A percentile compares a stretch with the other conserved stretches of the same genome.
phyloP scores from a whole-genome alignment of 2,888 invertebrate species.

The Alentia gelatinosa region DNA sequence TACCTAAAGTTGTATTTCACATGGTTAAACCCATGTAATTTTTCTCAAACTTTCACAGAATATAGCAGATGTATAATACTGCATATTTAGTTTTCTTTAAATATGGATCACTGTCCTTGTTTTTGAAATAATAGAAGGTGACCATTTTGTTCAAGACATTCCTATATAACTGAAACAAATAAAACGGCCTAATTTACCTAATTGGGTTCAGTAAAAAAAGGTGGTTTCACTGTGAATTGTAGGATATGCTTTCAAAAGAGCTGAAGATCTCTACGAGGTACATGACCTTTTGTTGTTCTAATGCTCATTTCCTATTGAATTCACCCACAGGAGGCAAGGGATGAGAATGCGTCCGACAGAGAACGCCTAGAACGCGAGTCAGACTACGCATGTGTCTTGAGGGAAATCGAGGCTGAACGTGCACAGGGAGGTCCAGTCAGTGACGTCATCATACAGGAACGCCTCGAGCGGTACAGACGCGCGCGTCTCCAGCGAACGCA shows the following conservation, averaged over 20 bases:
- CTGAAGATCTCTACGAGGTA: too few relatives aligned
- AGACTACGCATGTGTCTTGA: conserved; percentile 51
- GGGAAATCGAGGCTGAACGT: neutral
- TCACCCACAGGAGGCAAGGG: conserved; percentile 34
- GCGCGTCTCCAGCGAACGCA: neutral
- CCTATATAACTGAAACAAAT: neutral
- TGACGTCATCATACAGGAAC: neutral
- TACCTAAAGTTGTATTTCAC: neutral
- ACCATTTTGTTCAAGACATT: neutral
- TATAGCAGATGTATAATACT: too few relatives aligned
- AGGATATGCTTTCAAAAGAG: too few relatives aligned
- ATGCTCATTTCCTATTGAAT: too few relatives aligned
- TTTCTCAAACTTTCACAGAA: too few relatives aligned
- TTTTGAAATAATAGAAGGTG: neutral
- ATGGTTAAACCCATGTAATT: too few relatives aligned
- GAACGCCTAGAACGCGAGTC: neutral
- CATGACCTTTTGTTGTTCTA: neutral
- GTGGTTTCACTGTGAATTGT: too few relatives aligned
- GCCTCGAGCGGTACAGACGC: neutral
- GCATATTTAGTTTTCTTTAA: neutral
- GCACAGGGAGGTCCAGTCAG: neutral
- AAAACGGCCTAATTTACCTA: too few relatives aligned
- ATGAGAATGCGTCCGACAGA: neutral
- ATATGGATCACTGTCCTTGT: too few relatives aligned
- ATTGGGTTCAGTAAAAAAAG: too few relatives aligned